phyloP scores from a whole-genome alignment of 2,797 vertebrate genomes.

The Malacoraja senta region DNA sequence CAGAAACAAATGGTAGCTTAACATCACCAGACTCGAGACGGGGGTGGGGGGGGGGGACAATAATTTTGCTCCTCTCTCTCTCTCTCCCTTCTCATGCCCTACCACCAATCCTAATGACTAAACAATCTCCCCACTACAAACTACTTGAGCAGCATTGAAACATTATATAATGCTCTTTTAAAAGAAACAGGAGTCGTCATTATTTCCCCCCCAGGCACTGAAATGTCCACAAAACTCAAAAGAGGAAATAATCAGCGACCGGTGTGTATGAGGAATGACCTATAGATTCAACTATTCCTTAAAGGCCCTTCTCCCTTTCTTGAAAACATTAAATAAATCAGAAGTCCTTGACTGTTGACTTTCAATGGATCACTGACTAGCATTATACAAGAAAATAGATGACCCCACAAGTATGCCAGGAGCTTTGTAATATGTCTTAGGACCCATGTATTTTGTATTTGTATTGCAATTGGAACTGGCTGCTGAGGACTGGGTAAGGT shows the following conservation, averaged over 20 bases:
- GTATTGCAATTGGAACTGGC: background rate
- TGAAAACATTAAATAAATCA: background rate
- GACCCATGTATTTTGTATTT: background rate
- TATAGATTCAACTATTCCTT: background rate
- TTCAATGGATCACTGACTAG: background rate
- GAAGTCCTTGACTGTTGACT: background rate
- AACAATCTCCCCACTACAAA: background rate
- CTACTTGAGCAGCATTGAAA: background rate
- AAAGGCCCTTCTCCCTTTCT: background rate
- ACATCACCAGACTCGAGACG: background rate
- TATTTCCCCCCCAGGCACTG: background rate
- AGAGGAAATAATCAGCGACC: background rate
- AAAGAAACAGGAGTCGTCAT: background rate
- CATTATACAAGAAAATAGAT: background rate
- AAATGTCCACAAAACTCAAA: background rate
- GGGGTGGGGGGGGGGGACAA: background rate
- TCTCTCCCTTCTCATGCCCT: background rate
- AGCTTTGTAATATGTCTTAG: background rate
- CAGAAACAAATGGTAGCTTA: constrained; percentile 9
- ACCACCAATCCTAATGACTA: background rate
- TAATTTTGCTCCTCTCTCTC: background rate
- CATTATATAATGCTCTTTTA: no score
- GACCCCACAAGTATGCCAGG: background rate
- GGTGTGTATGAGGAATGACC: background rate
- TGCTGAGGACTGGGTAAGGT: no score